A percentile compares a stretch with the other conserved stretches of the same genome.
phyloP scores from a whole-genome alignment of 2,113 vertebrate genomes.

The Prolemur simus region DNA sequence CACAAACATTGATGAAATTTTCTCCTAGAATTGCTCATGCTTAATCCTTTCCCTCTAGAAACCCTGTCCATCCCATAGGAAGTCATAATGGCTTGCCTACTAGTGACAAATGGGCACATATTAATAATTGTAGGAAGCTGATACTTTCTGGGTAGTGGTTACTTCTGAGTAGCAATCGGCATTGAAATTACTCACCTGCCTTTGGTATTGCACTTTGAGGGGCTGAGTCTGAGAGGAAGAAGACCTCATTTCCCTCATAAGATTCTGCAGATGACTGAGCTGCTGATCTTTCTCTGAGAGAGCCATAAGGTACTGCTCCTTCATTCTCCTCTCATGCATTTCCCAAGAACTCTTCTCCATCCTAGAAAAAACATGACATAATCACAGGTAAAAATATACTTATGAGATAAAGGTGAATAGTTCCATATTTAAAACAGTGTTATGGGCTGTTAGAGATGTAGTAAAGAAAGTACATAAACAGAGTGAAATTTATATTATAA shows the following conservation, averaged over 20 bases:
- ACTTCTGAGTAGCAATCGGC: background rate
- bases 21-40: background rate
- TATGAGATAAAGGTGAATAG: background rate
- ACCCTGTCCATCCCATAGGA: background rate
- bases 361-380: constrained; percentile 62
- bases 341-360: constrained; percentile 86
- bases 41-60: background rate
- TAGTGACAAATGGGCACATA: background rate
- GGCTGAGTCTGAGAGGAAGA: constrained; percentile 71
- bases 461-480: background rate
- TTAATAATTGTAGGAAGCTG: background rate
- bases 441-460: background rate
- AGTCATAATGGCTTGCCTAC: background rate
- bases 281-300: constrained; percentile 91
- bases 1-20: constrained; percentile 5
- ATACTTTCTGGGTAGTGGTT: background rate
- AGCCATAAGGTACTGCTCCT: constrained; percentile 89
- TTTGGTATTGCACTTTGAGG: constrained; percentile 82
- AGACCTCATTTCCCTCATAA: constrained; percentile 83
- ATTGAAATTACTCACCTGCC: constrained; percentile 80
- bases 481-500: background rate
- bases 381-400: background rate
- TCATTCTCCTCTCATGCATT: constrained; percentile 86
- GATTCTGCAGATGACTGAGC: constrained; percentile 84
- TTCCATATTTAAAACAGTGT: background rate